Evolutionary conservation across 2,888 invertebrate genomes (phyloP).

Genomic region (Chymomyza caudatula): DNA sequence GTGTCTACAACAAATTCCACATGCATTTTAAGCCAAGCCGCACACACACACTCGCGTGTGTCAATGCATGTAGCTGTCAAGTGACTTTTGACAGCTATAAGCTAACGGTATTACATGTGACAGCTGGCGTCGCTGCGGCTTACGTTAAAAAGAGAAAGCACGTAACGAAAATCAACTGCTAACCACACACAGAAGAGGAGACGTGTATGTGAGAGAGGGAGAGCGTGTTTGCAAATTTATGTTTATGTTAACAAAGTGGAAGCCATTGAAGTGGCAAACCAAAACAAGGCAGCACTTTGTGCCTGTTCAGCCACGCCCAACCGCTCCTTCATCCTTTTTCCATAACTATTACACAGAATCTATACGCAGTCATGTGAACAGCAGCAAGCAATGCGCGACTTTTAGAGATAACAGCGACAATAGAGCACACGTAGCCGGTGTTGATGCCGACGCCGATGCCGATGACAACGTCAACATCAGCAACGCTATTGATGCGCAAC

Average conservation of each 20-base stretch:
- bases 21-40: constrained; percentile 1
- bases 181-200: not conserved
- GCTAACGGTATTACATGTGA: constrained; percentile 61
- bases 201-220: not conserved
- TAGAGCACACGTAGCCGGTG: not conserved
- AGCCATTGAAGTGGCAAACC: constrained; percentile 69
- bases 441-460: not conserved
- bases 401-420: constrained; percentile 42
- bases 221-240: constrained; percentile 52
- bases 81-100: constrained; percentile 68
- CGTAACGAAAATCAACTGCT: not conserved
- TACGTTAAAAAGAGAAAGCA: constrained; percentile 44
- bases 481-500: constrained; percentile 15
- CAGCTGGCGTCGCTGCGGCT: constrained; percentile 66
- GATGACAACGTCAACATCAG: not conserved
- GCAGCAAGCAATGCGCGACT: constrained; percentile 49
- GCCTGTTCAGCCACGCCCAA: not conserved
- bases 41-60: not conserved
- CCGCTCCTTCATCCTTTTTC: not conserved
- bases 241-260: constrained; percentile 67
- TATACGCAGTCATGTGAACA: constrained; percentile 66
- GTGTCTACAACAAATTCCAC: not conserved
- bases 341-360: constrained; percentile 20
- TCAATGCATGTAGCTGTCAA: constrained; percentile 42
- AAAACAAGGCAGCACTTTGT: constrained; percentile 44